Conservation (phyloP, 64 coral and sea anemone species). For the Anthopleura sola region DNA sequence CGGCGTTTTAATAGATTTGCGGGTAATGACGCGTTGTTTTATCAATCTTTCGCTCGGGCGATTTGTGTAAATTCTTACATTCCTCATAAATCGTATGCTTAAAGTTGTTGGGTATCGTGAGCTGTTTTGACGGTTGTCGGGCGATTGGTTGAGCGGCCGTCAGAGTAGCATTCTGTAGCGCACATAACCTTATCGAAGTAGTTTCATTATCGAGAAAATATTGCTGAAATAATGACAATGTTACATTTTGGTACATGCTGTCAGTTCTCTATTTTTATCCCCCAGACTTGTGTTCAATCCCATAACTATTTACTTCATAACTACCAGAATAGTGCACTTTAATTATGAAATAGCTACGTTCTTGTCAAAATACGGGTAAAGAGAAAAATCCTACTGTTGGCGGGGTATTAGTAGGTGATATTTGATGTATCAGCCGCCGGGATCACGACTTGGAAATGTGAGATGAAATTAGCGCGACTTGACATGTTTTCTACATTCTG, state of each 20-base stretch:
- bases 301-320: not conserved
- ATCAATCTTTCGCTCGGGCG: constrained; percentile 28
- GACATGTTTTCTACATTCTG: not conserved
- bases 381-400: not conserved
- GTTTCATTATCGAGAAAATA: constrained; percentile 13
- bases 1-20: constrained; percentile 73
- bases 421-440: constrained; percentile 7
- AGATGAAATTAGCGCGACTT: constrained; percentile 9
- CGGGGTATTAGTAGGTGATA: not conserved
- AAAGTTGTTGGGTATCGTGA: not conserved
- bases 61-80: constrained; percentile 45
- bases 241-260: constrained; percentile 10
- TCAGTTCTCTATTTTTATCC: constrained; percentile 12
- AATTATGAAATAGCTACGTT: not conserved
- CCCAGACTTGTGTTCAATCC: not conserved
- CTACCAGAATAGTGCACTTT: not conserved
- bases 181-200: not conserved
- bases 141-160: not conserved
- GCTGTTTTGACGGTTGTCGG: not conserved
- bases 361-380: not conserved
- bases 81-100: constrained; percentile 40
- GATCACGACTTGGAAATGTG: constrained; percentile 5
- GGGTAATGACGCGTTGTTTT: constrained; percentile 80
- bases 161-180: not conserved
- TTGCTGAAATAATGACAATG: constrained; percentile 5